Conservation (phyloP, 1,140 invertebrate species). For the Drosophila azteca region DNA sequence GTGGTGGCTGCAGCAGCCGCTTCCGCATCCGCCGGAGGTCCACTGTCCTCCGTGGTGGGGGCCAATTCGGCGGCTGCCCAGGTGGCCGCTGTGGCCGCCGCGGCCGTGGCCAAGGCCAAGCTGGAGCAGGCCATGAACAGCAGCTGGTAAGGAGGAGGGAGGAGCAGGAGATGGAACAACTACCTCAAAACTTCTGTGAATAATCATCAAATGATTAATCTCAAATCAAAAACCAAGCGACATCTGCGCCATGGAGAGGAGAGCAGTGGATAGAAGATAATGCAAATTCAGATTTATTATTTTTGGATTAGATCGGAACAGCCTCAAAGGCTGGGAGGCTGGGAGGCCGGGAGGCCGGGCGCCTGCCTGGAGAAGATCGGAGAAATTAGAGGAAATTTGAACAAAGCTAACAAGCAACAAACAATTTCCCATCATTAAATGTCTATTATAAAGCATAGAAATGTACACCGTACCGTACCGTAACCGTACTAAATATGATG, state of each 20-base stretch:
- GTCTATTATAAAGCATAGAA: slow-evolving; percentile 26
- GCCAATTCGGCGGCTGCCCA: slow-evolving; percentile 48
- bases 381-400: slow-evolving; percentile 32
- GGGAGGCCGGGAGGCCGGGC: too few relatives aligned
- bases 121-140: slow-evolving; percentile 72
- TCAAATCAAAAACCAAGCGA: slow-evolving; percentile 55
- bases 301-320: slow-evolving; percentile 6
- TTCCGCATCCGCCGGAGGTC: slow-evolving; percentile 86
- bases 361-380: neutral
- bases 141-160: slow-evolving; percentile 57
- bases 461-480: slow-evolving; percentile 5
- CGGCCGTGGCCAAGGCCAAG: slow-evolving; percentile 70
- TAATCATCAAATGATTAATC: slow-evolving; percentile 76
- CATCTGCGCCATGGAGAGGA: slow-evolving; percentile 28
- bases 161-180: slow-evolving; percentile 66
- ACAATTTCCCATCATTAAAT: slow-evolving; percentile 22
- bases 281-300: slow-evolving; percentile 4
- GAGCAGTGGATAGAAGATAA: neutral
- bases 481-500: slow-evolving; percentile 31
- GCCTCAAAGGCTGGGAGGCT: slow-evolving; percentile 13
- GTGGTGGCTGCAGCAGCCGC: slow-evolving; percentile 19
- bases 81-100: slow-evolving; percentile 50
- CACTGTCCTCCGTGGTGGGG: slow-evolving; percentile 26
- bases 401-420: slow-evolving; percentile 23
- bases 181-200: slow-evolving; percentile 83